These are phyloP conservation scores for Balearica regulorum DNA, from an alignment of 2,797 vertebrate species.

Conservation along the genomic window DNA sequence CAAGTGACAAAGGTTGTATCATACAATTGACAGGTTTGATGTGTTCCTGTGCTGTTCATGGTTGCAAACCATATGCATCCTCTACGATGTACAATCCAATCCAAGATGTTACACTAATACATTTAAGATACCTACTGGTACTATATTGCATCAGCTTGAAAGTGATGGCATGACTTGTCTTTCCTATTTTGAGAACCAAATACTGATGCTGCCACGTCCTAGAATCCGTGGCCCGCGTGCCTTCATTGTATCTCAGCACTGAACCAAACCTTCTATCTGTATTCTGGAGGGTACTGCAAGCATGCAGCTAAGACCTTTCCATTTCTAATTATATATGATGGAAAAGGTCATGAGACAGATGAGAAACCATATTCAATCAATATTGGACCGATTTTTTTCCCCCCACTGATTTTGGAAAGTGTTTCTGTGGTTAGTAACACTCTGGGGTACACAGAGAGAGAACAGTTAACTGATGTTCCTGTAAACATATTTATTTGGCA, in stretches of 20 bases:
- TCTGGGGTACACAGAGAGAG: conserved; percentile 41
- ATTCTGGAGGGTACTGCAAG: conserved; percentile 30
- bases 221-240: neutral
- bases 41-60: neutral
- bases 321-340: conserved; percentile 52
- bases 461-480: conserved; percentile 37
- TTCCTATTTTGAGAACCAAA: neutral
- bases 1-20: neutral
- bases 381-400: conserved; percentile 30
- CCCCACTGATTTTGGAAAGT: conserved; percentile 25
- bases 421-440: conserved; percentile 38
- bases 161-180: neutral
- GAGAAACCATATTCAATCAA: conserved; percentile 46
- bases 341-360: conserved; percentile 56
- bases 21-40: neutral
- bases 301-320: conserved; percentile 40
- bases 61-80: neutral
- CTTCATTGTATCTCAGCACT: neutral
- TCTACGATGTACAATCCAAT: neutral
- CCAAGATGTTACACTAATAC: neutral
- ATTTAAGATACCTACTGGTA: neutral
- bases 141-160: neutral
- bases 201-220: neutral
- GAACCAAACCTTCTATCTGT: neutral
- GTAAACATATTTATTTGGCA: conserved; percentile 60